A percentile compares a stretch with the other conserved stretches of the same genome.
These are phyloP conservation scores for Ariopsis seemanni DNA, from an alignment of 2,113 vertebrate genomes.

Conservation along the genomic window DNA sequence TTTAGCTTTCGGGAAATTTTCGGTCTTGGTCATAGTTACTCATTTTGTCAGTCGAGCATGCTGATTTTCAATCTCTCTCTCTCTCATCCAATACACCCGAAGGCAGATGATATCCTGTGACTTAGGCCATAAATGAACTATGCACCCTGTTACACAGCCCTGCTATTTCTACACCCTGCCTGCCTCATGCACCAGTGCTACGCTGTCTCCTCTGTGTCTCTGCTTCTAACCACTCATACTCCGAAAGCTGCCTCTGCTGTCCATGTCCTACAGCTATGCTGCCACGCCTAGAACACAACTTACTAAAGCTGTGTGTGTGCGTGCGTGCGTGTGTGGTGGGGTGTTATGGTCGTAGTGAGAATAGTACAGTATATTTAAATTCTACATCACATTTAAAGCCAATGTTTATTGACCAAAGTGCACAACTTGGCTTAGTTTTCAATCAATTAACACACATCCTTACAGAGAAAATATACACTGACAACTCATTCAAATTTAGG, in stretches of 20 bases:
- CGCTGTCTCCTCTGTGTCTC: conserved; percentile 13
- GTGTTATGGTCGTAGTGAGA: neutral
- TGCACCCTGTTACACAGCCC: conserved; percentile 13
- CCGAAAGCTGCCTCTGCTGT: conserved; percentile 4
- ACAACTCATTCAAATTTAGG: neutral
- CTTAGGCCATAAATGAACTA: neutral
- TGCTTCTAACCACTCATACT: conserved; percentile 22
- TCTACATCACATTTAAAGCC: neutral
- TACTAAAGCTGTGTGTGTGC: neutral
- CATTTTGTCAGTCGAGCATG: conserved; percentile 27
- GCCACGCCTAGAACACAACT: conserved; percentile 27
- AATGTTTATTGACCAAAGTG: neutral
- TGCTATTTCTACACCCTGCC: conserved; percentile 9
- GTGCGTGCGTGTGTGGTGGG: too few species aligned
- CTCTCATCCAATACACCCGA: conserved; percentile 3
- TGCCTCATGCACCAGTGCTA: neutral
- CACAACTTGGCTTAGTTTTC: neutral
- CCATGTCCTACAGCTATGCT: conserved; percentile 1
- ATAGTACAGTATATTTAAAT: conserved; percentile 14
- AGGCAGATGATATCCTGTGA: conserved; percentile 28
- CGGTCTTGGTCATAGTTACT: conserved; percentile 44
- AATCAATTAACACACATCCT: neutral
- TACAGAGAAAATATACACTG: neutral
- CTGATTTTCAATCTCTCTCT: conserved; percentile 25
- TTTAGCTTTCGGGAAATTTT: conserved; percentile 35